phyloP scores from a whole-genome alignment of 2,797 vertebrate species.

The Anguilla marmorata region DNA sequence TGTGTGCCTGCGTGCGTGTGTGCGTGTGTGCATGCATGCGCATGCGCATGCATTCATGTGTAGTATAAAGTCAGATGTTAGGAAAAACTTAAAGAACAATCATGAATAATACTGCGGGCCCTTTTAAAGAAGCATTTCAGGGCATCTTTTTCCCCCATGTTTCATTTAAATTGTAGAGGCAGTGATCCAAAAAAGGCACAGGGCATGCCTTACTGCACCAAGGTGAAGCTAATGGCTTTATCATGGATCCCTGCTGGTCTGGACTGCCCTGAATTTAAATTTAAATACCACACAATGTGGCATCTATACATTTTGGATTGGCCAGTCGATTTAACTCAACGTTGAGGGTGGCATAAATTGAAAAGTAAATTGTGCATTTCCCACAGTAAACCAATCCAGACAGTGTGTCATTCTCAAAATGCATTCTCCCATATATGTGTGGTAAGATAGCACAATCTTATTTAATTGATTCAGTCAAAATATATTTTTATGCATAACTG shows the following conservation, averaged over 20 bases:
- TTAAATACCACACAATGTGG: neutral
- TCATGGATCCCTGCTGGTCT: neutral
- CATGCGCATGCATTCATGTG: neutral
- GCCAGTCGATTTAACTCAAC: neutral
- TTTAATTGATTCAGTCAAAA: neutral
- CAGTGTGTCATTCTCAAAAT: neutral
- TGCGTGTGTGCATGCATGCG: neutral
- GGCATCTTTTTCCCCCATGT: neutral
- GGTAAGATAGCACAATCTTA: neutral
- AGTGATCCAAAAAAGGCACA: neutral
- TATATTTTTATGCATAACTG: neutral
- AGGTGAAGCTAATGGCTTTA: constrained; percentile 4
- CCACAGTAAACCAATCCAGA: neutral
- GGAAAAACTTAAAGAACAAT: neutral
- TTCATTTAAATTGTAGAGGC: neutral
- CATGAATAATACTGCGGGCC: neutral
- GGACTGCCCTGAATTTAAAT: neutral
- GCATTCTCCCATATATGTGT: neutral
- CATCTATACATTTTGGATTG: neutral
- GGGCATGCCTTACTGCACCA: constrained; percentile 2
- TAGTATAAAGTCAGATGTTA: neutral
- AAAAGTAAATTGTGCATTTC: neutral
- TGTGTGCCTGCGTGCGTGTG: neutral
- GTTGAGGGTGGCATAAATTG: neutral
- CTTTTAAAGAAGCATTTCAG: neutral